Percentiles rank a stretch among this genome's conserved stretches.
Evolutionary conservation across 1,140 invertebrate genomes (phyloP).

Genomic region (Drosophila pseudoananassae): DNA sequence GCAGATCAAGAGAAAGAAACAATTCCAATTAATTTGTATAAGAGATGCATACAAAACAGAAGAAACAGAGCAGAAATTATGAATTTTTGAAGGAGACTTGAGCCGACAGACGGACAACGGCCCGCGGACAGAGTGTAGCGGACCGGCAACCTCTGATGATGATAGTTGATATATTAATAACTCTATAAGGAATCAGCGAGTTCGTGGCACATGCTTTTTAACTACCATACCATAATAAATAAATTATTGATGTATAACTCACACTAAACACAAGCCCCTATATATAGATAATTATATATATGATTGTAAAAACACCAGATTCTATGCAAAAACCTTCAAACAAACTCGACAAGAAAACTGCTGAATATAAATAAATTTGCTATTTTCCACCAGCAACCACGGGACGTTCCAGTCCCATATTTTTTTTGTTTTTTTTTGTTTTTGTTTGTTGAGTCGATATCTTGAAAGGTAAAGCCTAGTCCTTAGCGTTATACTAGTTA

Average conservation of each 20-base stretch:
- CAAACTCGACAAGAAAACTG: constrained; percentile 18
- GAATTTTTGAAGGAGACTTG: neutral
- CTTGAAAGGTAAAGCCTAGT: constrained; percentile 61
- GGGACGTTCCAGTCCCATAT: constrained; percentile 10
- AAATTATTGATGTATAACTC: constrained; percentile 49
- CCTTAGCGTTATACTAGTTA: constrained; percentile 70
- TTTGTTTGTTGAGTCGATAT: constrained; percentile 23
- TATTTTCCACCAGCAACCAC: constrained; percentile 35
- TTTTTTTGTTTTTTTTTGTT: constrained; percentile 56
- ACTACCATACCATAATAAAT: constrained; percentile 20
- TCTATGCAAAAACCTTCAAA: constrained; percentile 20
- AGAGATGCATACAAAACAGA: constrained; percentile 19
- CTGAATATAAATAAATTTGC: constrained; percentile 46
- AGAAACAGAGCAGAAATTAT: neutral
- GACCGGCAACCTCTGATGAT: constrained; percentile 3
- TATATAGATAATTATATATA: constrained; percentile 30
- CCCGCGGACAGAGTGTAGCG: neutral
- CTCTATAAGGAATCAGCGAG: constrained; percentile 14
- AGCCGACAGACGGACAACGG: constrained; percentile 1
- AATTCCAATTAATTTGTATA: constrained; percentile 48
- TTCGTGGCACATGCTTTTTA: constrained; percentile 30
- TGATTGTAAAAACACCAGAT: constrained; percentile 42
- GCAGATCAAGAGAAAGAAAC: constrained; percentile 11
- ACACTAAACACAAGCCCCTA: constrained; percentile 28
- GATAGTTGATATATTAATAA: constrained; percentile 22